Conservation (phyloP, 2,888 invertebrate genomes). For the Resseliella maxima region DNA sequence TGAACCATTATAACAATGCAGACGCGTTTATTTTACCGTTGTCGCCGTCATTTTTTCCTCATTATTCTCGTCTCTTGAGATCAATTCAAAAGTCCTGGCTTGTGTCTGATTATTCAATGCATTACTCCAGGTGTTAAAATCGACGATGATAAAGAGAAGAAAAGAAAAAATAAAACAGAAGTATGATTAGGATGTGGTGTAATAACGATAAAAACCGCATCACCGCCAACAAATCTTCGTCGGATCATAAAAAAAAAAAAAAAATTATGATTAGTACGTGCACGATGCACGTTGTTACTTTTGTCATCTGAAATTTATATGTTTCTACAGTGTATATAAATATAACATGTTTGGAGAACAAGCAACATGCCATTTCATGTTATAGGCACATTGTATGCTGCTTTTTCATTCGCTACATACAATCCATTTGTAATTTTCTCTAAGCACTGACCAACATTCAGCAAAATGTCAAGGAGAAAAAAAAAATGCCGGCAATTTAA, state of each 20-base stretch:
- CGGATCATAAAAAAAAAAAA: neutral
- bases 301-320: no score
- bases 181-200: neutral
- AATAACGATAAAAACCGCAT: slow-evolving; percentile 24
- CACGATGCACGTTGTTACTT: neutral
- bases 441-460: neutral
- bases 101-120: neutral
- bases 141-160: neutral
- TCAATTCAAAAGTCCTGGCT: neutral
- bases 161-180: no score
- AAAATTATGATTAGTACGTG: slow-evolving; percentile 9
- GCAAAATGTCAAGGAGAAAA: neutral
- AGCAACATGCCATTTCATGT: no score
- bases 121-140: neutral
- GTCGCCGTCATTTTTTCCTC: neutral
- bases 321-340: no score
- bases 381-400: no score
- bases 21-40: no score
- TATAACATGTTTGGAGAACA: no score
- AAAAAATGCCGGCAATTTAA: neutral
- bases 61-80: neutral
- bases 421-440: no score
- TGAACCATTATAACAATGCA: no score
- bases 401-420: no score
- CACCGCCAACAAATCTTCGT: neutral